Evolutionary conservation across 2,888 invertebrate species (phyloP).

Genomic region (Drosophila setosimentum): DNA sequence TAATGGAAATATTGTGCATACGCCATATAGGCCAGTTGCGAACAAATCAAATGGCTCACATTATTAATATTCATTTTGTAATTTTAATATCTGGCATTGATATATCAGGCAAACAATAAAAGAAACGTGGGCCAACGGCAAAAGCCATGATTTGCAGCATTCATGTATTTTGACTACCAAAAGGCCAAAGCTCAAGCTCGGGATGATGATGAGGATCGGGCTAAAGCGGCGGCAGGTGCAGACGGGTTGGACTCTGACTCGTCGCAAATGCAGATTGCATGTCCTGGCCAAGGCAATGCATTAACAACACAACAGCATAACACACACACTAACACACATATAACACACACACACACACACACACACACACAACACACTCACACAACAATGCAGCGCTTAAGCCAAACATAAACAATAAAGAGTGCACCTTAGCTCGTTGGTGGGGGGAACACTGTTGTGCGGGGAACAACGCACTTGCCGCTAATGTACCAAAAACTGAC

Average conservation of each 20-base stretch:
- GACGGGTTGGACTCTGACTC: slow-evolving; percentile 25
- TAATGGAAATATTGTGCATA: slow-evolving; percentile 69
- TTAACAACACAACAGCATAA: slow-evolving; percentile 46
- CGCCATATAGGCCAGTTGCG: slow-evolving; percentile 29
- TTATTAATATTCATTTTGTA: slow-evolving; percentile 76
- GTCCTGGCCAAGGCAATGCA: slow-evolving; percentile 67
- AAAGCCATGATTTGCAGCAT: slow-evolving; percentile 72
- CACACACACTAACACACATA: not conserved
- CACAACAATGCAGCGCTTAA: slow-evolving; percentile 30
- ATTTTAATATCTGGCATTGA: slow-evolving; percentile 46
- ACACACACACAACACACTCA: slow-evolving; percentile 5
- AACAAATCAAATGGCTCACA: slow-evolving; percentile 15
- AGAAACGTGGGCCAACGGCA: slow-evolving; percentile 37
- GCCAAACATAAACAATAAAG: slow-evolving; percentile 70
- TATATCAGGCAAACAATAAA: slow-evolving; percentile 59
- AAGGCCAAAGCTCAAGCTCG: slow-evolving; percentile 32
- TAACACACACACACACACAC: slow-evolving; percentile 6
- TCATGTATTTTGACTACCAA: slow-evolving; percentile 27
- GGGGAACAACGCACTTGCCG: slow-evolving; percentile 61
- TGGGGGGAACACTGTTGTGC: not conserved
- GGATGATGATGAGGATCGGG: slow-evolving; percentile 3
- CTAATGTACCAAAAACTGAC: slow-evolving; percentile 73
- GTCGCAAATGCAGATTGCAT: slow-evolving; percentile 74
- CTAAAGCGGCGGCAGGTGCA: slow-evolving; percentile 7
- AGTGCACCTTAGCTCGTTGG: slow-evolving; percentile 23